A percentile compares a stretch with the other conserved stretches of the same genome.
These are phyloP conservation scores for Podarcis muralis DNA, from an alignment of 2,113 vertebrate genomes.

Conservation along the genomic window DNA sequence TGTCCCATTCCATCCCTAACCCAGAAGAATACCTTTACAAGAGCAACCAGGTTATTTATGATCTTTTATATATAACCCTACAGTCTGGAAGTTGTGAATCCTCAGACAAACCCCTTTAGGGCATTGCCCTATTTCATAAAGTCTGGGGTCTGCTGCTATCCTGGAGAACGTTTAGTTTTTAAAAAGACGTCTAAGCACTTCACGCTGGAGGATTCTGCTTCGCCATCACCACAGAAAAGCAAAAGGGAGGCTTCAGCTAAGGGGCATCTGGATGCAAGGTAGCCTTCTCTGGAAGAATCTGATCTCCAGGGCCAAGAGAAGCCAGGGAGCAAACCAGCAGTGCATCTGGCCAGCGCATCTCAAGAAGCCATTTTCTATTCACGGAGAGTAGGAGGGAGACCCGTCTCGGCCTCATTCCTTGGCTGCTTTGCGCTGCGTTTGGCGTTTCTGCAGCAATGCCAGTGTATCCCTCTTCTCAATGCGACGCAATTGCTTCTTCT, in stretches of 20 bases:
- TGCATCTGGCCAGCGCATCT: not conserved
- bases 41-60: not conserved
- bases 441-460: conserved; percentile 75
- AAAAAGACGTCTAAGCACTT: not conserved
- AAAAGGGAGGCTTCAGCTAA: not conserved
- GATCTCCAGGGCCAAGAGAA: not conserved
- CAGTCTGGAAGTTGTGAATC: not conserved
- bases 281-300: not conserved
- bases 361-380: not conserved
- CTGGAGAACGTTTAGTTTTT: not conserved
- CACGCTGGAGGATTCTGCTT: not conserved
- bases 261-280: not conserved
- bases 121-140: not conserved
- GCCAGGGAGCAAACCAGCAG: not conserved
- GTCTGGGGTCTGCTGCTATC: not conserved
- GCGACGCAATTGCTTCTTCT: conserved; percentile 89
- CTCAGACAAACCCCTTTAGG: too few species aligned
- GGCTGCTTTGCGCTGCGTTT: not conserved
- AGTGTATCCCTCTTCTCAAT: conserved; percentile 92
- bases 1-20: not conserved
- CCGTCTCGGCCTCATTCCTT: conserved; percentile 16
- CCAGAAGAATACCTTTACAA: not conserved
- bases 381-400: not conserved
- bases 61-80: not conserved
- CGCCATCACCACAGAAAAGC: not conserved